Base-by-base conservation (phyloP, 2,113 vertebrate species). In the Lasiurus borealis region DNA sequence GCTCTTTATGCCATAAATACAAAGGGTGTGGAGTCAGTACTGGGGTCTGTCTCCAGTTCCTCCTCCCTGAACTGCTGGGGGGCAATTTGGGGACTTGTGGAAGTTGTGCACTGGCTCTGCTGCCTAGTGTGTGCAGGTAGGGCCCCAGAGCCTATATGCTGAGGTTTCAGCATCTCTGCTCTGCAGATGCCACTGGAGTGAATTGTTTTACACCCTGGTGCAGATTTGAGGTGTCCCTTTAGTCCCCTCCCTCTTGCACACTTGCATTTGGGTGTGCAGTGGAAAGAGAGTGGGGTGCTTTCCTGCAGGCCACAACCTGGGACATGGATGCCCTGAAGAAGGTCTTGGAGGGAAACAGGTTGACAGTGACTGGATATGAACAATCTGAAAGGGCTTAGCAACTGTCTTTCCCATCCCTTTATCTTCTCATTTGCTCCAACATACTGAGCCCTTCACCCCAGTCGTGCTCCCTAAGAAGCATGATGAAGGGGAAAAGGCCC, bases 101-200 rank as follows among this genome's bases (percentile, higher is more conserved):
- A 25, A 14, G 46, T 21, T 34, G 68, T 75, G 10, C 57, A 2
- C 44, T 29, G 14, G 36, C 8, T 1, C 29, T 2, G 34, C 21
- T 1, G 1, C 69, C 34, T 23, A 5, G 0, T 25, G 6, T 8
- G 4, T 34, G 27, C 0, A 3, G 25, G 13, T 13, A 2, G 13
- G 10, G n/a, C 11, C 11, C n/a, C 27, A 11, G 52, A 16, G 12
- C 80, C 76, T 44, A 14, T 9, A 6, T 4, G 59, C 78, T 25
- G 34, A 57, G n/a, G 36, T 40, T 29, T 3, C 4, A 21, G 85
- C 15, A 1, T 64, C 50, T 36, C 48, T n/a, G 85, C 3, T 44
- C 36, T 29, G 76, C 8, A 15, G 50, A 11, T 0, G 3, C 25
- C 73, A 7, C 27, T 25, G 86, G 62, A 54, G 13, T 15, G 52